phyloP scores from a whole-genome alignment of 2,888 invertebrate genomes.

The Bugulina stolonifera region DNA sequence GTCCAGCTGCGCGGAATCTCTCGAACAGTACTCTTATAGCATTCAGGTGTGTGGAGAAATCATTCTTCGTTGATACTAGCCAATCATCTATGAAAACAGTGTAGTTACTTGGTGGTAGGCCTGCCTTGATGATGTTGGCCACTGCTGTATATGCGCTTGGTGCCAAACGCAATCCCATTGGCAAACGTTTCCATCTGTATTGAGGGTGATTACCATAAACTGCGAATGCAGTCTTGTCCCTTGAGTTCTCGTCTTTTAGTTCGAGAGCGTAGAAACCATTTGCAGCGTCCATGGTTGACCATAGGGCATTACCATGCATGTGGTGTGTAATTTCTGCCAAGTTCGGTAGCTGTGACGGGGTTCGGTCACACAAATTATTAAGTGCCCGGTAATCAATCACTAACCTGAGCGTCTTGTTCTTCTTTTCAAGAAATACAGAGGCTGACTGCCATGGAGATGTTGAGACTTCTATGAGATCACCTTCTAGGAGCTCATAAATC shows the following conservation, averaged over 20 bases:
- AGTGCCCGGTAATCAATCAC: slow-evolving; percentile 19
- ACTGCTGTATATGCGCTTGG: slow-evolving; percentile 20
- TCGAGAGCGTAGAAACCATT: neutral
- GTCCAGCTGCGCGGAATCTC: neutral
- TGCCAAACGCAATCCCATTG: slow-evolving; percentile 17
- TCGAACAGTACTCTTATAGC: neutral
- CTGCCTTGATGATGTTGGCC: neutral
- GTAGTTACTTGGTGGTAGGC: slow-evolving; percentile 4
- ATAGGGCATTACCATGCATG: neutral
- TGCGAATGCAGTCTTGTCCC: slow-evolving; percentile 25
- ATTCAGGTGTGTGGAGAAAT: too few relatives aligned
- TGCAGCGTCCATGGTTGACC: neutral
- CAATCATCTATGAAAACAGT: slow-evolving; percentile 3
- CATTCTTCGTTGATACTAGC: neutral
- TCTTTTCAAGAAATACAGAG: neutral
- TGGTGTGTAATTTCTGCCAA: too few relatives aligned
- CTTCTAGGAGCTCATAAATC: neutral
- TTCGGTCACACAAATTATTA: neutral
- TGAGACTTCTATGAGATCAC: neutral
- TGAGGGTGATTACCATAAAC: neutral
- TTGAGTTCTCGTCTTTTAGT: slow-evolving; percentile 17
- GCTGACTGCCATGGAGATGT: neutral
- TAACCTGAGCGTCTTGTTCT: too few relatives aligned
- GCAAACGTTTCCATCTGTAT: slow-evolving; percentile 19
- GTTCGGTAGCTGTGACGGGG: neutral